phyloP scores from a whole-genome alignment of 1,140 invertebrate genomes.

The Tetraneura akinire region DNA sequence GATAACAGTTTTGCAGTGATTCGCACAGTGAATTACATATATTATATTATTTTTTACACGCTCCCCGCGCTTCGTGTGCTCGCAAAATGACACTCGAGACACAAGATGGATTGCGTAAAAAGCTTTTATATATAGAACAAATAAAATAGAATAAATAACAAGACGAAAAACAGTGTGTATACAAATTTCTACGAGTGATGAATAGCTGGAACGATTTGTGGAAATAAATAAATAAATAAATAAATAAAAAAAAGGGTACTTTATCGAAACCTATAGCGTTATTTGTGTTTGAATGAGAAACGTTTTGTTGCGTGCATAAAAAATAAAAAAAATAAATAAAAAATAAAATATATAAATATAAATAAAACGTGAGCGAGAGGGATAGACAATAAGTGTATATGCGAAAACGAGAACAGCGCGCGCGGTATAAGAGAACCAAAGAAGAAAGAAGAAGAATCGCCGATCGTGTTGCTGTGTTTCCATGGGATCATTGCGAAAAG shows the following conservation, averaged over 20 bases:
- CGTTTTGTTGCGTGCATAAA: conserved; percentile 15
- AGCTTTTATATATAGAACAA: conserved; percentile 47
- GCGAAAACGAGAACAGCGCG: too few species aligned
- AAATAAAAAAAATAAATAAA: too few species aligned
- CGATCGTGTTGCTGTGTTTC: conserved; percentile 42
- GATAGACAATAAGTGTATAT: too few species aligned
- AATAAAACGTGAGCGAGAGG: too few species aligned
- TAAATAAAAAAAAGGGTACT: conserved; percentile 48
- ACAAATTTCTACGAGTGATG: conserved; percentile 43
- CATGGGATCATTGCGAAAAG: conserved; percentile 47
- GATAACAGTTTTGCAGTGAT: conserved; percentile 45
- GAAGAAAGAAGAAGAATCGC: conserved; percentile 44
- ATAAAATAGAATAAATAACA: conserved; percentile 27
- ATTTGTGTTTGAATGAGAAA: conserved; percentile 37
- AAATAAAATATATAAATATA: too few species aligned
- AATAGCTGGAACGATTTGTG: conserved; percentile 46
- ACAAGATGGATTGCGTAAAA: conserved; percentile 44
- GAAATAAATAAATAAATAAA: conserved; percentile 46
- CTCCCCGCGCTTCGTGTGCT: not conserved
- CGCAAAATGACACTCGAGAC: conserved; percentile 40
- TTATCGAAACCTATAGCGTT: conserved; percentile 48
- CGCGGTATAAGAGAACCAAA: too few species aligned
- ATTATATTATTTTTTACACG: conserved; percentile 47
- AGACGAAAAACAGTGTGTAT: conserved; percentile 46
- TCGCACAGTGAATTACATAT: conserved; percentile 46